Conservation (phyloP, 1,140 invertebrate species). For the Callitettix versicolor region DNA sequence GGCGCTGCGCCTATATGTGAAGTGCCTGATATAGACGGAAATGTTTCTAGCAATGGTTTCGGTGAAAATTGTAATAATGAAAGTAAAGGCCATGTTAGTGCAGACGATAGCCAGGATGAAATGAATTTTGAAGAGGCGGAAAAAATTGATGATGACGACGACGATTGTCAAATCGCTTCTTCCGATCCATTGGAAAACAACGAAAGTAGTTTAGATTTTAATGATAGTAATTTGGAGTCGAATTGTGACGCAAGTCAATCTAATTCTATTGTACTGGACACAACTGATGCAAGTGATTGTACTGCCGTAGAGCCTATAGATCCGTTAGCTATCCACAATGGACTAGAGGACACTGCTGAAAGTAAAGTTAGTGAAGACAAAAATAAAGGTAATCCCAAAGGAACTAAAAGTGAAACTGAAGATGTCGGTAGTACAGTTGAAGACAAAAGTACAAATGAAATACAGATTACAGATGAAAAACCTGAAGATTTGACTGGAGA, state of each 20-base stretch:
- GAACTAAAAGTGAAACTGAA: neutral
- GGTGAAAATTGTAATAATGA: conserved; percentile 23
- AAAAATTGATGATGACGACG: neutral
- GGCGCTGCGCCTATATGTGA: conserved; percentile 32
- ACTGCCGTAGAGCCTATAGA: too few relatives aligned
- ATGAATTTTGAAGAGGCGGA: conserved; percentile 14
- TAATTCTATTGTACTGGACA: too few relatives aligned
- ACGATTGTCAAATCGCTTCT: conserved; percentile 2
- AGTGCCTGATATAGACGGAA: conserved; percentile 27
- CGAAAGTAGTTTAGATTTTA: conserved; percentile 17
- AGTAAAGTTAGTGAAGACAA: neutral
- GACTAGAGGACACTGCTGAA: neutral
- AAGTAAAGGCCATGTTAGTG: conserved; percentile 28
- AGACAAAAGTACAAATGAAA: conserved; percentile 24
- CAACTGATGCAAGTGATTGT: too few relatives aligned
- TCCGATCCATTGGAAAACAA: conserved; percentile 16
- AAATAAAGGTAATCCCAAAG: neutral
- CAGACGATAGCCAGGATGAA: conserved; percentile 24
- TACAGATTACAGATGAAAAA: conserved; percentile 15
- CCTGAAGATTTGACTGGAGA: conserved; percentile 33
- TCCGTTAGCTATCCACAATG: too few relatives aligned
- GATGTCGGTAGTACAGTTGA: conserved; percentile 1
- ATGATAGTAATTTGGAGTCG: neutral
- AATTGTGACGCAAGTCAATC: too few relatives aligned
- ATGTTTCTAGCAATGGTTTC: conserved; percentile 16